Evolutionary conservation across 2,888 invertebrate species (phyloP), one percentile per base, ranked within the genome.

Genomic region (Julus scanicus): DNA sequence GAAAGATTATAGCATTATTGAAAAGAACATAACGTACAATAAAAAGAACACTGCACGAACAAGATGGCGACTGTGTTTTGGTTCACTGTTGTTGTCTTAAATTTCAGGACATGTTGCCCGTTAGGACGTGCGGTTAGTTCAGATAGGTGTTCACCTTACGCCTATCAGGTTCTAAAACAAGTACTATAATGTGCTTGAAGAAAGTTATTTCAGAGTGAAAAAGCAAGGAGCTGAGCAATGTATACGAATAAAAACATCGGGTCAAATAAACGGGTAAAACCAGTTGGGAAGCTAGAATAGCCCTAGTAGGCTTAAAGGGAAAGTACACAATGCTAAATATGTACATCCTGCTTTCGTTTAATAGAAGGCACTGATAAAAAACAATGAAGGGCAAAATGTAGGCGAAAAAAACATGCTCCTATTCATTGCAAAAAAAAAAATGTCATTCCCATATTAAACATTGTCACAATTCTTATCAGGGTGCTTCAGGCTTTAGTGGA

Each of bases 181-280:
- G 71, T 9, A n/a, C n/a, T 29, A 71, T 71, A 71, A 29, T 71
- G 71, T 9, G 6, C 29, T 29, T 11, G 71, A 71, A 71, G 71
- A 71, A 71, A 71, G 71, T 71, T 29, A 9, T 29, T 71, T 29
- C 6, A 71, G 29, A 29, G 4, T 29, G 8, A 48, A 11, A 29
- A 29, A 17, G 3, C 20, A n/a, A 63, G 63, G n/a, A 63, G 63
- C n/a, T 63, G n/a, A 6, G 48, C 6, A 48, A 6, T 48, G 11
- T 3, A 5, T 6, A 63, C 20, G 29, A 71, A 71, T 6, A 63
- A 63, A 63, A n/a, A 71, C 71, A 29, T 29, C 9, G 29, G 71
- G 71, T 71, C 71, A 71, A 71, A 71, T 29, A 71, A 71, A 71
- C 71, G 71, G 29, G 71, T 71, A 71, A 71, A 71, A 71, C 71